phyloP scores from a whole-genome alignment of 2,888 invertebrate genomes.

The Phoronis australis region DNA sequence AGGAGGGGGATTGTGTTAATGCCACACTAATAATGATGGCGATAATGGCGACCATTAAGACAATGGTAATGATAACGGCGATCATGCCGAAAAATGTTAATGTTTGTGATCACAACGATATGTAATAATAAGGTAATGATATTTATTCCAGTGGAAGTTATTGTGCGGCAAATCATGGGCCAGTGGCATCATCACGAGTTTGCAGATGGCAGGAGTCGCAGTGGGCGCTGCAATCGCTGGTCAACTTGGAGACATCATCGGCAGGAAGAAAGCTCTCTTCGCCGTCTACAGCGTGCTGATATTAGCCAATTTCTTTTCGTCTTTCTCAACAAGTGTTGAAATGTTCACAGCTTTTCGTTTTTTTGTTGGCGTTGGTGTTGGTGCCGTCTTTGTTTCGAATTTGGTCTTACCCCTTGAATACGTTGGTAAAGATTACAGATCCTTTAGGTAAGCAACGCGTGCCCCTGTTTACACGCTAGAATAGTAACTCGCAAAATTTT shows the following conservation, averaged over 20 bases:
- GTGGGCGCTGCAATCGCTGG: conserved; percentile 21
- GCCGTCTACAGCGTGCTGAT: conserved; percentile 13
- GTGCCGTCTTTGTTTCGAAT: conserved; percentile 20
- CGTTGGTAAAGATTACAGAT: conserved; percentile 15
- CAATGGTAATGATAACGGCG: too few species aligned
- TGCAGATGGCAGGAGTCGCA: conserved; percentile 23
- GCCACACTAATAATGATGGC: too few species aligned
- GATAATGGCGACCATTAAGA: too few species aligned
- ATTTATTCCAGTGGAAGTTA: conserved; percentile 20
- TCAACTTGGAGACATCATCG: conserved; percentile 21
- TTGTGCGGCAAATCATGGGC: conserved; percentile 18
- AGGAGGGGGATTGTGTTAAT: too few species aligned
- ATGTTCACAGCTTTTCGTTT: conserved; percentile 22
- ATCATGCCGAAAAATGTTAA: too few species aligned
- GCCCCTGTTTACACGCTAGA: too few species aligned
- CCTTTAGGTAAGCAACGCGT: too few species aligned
- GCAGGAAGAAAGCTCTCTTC: conserved; percentile 20
- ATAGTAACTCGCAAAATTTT: too few species aligned
- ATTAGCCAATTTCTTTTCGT: conserved; percentile 13
- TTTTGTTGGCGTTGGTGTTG: conserved; percentile 18
- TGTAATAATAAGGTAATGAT: too few species aligned
- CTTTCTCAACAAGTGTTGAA: conserved; percentile 19
- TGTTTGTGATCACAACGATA: too few species aligned
- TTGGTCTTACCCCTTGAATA: conserved; percentile 21
- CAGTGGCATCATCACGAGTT: conserved; percentile 18